A percentile compares a stretch with the other conserved stretches of the same genome.
Conservation (phyloP, 1,140 invertebrate species). For the Muscidifurax raptorellus region DNA sequence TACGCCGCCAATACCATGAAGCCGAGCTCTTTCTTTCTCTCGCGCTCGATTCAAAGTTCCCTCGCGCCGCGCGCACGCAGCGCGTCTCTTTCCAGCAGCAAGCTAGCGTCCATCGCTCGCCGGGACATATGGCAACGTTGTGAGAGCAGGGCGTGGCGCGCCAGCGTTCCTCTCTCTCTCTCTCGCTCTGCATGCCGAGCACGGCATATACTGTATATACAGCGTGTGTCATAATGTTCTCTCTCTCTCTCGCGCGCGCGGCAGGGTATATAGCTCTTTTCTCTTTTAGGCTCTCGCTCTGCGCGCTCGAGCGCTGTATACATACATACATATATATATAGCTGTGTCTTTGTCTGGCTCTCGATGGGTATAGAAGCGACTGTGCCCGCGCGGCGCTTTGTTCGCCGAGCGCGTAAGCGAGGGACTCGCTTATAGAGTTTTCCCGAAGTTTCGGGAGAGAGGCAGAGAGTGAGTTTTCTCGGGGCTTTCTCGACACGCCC, state of each 20-base stretch:
- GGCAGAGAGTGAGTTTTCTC: neutral
- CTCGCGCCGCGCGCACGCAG: slow-evolving; percentile 20
- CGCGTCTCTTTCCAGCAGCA: slow-evolving; percentile 39
- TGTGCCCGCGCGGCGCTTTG: neutral
- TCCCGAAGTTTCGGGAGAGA: neutral
- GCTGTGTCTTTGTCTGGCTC: neutral
- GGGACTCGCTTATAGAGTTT: neutral
- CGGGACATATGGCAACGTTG: slow-evolving; percentile 66
- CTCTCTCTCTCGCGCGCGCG: neutral
- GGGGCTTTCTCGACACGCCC: neutral
- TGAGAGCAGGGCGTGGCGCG: slow-evolving; percentile 68
- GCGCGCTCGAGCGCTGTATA: too few relatives aligned
- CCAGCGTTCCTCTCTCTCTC: slow-evolving; percentile 50
- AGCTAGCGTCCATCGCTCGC: slow-evolving; percentile 63
- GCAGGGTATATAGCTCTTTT: neutral
- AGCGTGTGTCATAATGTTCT: neutral
- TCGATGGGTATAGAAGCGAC: neutral
- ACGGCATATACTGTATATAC: too few relatives aligned
- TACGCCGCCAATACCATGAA: too few relatives aligned
- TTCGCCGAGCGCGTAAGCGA: neutral
- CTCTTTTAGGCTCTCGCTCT: neutral
- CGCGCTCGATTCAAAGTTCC: slow-evolving; percentile 38
- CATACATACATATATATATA: neutral
- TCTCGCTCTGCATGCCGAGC: neutral
- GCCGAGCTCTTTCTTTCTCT: neutral